phyloP scores from a whole-genome alignment of 2,113 vertebrate genomes.

The Forbesichthys agassizii region DNA sequence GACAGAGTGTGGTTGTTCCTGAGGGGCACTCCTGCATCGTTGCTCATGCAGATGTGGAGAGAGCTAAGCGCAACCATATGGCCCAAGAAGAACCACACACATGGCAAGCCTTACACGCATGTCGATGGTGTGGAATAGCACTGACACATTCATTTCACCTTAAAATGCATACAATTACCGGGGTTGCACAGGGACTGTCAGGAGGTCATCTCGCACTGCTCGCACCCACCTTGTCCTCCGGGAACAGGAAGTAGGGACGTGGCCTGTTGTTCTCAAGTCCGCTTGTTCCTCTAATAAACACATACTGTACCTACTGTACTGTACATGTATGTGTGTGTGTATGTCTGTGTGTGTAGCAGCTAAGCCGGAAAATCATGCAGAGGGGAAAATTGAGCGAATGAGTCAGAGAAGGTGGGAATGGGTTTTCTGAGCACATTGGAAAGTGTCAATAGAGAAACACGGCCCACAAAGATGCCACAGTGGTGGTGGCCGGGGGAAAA shows the following conservation, averaged over 20 bases:
- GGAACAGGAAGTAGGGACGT: constrained; percentile 52
- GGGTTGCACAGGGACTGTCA: constrained; percentile 53
- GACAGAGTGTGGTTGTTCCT: constrained; percentile 64
- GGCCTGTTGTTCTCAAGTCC: constrained; percentile 56
- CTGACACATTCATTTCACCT: constrained; percentile 13
- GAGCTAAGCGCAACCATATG: constrained; percentile 65
- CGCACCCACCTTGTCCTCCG: constrained; percentile 53
- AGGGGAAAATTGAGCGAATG: not conserved
- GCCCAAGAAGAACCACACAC: constrained; percentile 17
- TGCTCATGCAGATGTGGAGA: constrained; percentile 67
- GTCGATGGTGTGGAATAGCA: not conserved
- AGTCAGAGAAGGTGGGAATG: not conserved
- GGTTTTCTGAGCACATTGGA: too few species aligned
- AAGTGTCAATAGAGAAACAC: too few species aligned
- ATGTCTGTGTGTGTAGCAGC: not conserved
- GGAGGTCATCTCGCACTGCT: constrained; percentile 41
- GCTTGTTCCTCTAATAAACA: constrained; percentile 36
- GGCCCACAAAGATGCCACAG: too few species aligned
- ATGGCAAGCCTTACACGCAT: constrained; percentile 7
- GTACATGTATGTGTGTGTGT: not conserved
- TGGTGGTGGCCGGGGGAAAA: too few species aligned
- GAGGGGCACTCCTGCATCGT: constrained; percentile 45
- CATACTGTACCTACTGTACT: constrained; percentile 37
- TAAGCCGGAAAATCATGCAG: not conserved
- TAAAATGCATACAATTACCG: constrained; percentile 19